These are phyloP conservation scores for Protonibea diacanthus DNA, from an alignment of 2,797 vertebrate genomes.

Conservation along the genomic window DNA sequence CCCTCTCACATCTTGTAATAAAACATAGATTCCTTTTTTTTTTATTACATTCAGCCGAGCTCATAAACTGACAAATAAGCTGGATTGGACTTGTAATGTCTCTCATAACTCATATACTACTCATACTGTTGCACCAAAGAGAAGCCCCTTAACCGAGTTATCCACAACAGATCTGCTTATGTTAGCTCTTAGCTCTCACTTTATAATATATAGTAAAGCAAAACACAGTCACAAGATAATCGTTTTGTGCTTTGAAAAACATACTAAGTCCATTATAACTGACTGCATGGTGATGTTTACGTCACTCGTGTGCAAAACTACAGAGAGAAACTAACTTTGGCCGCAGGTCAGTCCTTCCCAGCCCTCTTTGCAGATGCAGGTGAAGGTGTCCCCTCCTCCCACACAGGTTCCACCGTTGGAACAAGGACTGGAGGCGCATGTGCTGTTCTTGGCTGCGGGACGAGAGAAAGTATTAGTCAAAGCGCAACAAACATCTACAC, in stretches of 20 bases:
- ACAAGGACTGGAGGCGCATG: slow-evolving; percentile 94
- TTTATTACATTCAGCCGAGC: neutral
- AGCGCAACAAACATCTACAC: neutral
- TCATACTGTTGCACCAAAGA: neutral
- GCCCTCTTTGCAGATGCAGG: slow-evolving; percentile 98
- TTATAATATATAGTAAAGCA: neutral
- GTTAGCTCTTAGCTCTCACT: too few species aligned
- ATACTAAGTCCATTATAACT: neutral
- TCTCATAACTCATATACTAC: neutral
- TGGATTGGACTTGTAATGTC: neutral
- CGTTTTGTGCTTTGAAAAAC: too few species aligned
- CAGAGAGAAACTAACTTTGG: slow-evolving; percentile 88
- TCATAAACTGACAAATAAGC: neutral
- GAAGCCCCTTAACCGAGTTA: neutral
- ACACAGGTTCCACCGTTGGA: slow-evolving; percentile 96
- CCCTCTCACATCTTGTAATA: neutral
- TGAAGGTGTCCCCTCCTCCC: slow-evolving; percentile 94
- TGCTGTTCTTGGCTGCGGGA: slow-evolving; percentile 92
- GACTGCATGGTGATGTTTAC: neutral
- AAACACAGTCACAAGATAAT: neutral
- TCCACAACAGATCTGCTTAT: neutral
- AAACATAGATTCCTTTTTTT: neutral
- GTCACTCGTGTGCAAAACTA: neutral
- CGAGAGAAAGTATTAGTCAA: slow-evolving; percentile 31
- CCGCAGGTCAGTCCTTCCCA: slow-evolving; percentile 96